These are phyloP conservation scores for Eira barbara DNA, from an alignment of 2,113 vertebrate species.

Conservation along the genomic window DNA sequence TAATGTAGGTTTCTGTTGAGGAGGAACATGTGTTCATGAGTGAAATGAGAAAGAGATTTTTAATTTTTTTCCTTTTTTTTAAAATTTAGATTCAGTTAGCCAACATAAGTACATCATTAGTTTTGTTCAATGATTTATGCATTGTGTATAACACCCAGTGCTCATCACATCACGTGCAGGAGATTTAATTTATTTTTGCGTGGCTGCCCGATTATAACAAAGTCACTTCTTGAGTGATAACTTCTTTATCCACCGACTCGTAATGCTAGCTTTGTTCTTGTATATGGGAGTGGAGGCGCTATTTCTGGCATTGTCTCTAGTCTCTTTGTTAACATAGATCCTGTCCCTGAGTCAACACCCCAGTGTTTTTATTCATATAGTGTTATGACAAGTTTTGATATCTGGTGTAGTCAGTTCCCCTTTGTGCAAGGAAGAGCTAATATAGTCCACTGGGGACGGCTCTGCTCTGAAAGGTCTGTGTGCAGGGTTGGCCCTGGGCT, in stretches of 20 bases:
- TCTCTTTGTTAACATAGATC: not conserved
- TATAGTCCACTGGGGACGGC: fast-evolving
- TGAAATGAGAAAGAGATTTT: not conserved
- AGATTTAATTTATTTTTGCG: not conserved
- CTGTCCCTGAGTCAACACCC: not conserved
- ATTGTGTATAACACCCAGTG: not conserved
- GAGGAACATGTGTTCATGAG: not conserved
- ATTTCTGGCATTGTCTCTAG: not conserved
- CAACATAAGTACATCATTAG: not conserved
- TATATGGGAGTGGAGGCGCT: not conserved
- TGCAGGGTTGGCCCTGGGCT: not conserved
- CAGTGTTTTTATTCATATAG: not conserved
- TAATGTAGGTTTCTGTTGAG: not conserved
- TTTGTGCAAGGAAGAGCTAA: not conserved
- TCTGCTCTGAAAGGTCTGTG: not conserved
- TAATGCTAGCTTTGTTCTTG: not conserved
- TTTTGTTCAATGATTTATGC: not conserved
- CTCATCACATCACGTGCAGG: not conserved
- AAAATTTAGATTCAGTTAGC: not conserved
- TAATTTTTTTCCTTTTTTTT: not conserved
- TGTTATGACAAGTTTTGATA: not conserved
- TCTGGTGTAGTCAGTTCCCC: not conserved
- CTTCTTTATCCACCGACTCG: not conserved
- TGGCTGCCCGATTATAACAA: not conserved
- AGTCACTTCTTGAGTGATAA: not conserved